These are phyloP conservation scores for Galerucella calmariensis DNA, from an alignment of 2,888 invertebrate species.

Conservation along the genomic window DNA sequence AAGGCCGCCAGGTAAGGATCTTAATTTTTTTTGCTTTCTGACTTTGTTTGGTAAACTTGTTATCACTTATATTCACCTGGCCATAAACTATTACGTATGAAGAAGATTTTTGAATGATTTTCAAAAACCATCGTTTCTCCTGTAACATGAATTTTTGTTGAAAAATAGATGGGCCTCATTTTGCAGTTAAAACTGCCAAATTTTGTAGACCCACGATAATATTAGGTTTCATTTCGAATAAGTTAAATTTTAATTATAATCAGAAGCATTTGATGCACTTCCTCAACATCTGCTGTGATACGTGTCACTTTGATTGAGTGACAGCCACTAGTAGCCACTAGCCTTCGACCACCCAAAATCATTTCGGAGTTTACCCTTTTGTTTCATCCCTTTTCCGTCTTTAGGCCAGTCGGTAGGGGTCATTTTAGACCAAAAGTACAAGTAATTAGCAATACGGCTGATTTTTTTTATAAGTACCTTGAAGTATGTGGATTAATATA, in stretches of 20 bases:
- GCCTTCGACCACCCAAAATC: slow-evolving; percentile 30
- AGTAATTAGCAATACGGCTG: too few species aligned
- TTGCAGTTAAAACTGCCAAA: too few species aligned
- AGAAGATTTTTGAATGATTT: not conserved
- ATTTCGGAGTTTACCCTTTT: slow-evolving; percentile 18
- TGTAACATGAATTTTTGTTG: not conserved
- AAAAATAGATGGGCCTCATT: not conserved
- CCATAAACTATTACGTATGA: slow-evolving; percentile 27
- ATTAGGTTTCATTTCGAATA: too few species aligned
- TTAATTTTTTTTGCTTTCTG: slow-evolving; percentile 29
- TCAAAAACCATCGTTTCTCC: not conserved
- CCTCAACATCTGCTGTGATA: not conserved
- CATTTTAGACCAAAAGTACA: too few species aligned
- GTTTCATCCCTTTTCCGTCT: not conserved
- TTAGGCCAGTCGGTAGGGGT: too few species aligned
- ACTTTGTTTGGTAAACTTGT: slow-evolving; percentile 37
- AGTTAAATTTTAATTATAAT: not conserved
- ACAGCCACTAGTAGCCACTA: slow-evolving; percentile 2
- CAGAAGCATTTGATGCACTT: not conserved
- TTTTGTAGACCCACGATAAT: too few species aligned
- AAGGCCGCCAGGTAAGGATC: slow-evolving; percentile 34
- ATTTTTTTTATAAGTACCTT: too few species aligned
- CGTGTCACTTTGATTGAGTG: slow-evolving; percentile 14
- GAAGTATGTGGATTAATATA: too few species aligned
- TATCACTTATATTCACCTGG: slow-evolving; percentile 25